These are phyloP conservation scores for Leptodactylus fallax DNA, from an alignment of 2,797 vertebrate species.

Conservation along the genomic window DNA sequence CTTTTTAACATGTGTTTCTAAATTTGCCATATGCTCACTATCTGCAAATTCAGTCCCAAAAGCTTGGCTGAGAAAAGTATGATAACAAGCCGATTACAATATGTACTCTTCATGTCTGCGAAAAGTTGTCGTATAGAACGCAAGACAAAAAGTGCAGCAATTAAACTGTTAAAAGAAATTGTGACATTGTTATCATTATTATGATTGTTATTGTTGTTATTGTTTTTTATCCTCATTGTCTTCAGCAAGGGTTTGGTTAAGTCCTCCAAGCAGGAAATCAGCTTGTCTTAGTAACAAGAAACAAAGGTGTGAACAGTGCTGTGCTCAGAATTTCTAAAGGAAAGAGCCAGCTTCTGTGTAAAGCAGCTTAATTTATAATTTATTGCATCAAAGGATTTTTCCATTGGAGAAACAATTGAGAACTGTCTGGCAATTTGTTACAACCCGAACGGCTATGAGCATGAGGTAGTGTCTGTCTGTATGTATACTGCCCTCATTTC, in stretches of 20 bases:
- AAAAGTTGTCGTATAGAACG: background rate
- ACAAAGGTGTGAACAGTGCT: background rate
- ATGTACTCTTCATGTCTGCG: conserved; percentile 9
- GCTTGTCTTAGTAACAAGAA: conserved; percentile 16
- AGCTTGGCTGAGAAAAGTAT: conserved; percentile 33
- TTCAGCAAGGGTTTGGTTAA: background rate
- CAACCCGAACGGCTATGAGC: background rate
- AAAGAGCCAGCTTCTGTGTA: background rate
- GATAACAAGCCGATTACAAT: conserved; percentile 26
- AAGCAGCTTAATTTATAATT: conserved; percentile 38
- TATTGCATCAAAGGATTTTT: conserved; percentile 39
- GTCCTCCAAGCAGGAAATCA: background rate
- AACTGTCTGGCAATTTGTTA: conserved; percentile 20
- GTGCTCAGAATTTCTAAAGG: conserved; percentile 1
- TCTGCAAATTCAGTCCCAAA: conserved; percentile 31
- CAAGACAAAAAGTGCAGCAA: background rate
- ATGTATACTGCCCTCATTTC: background rate
- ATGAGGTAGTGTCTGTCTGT: conserved; percentile 41
- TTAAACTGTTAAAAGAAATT: background rate
- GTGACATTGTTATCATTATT: background rate
- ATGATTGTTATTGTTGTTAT: background rate
- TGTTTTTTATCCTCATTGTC: background rate
- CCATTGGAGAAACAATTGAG: background rate
- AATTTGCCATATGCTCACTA: conserved; percentile 55
- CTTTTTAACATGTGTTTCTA: conserved; percentile 31